Evolutionary conservation across 2,888 invertebrate species (phyloP), one percentile per base, ranked within the genome.

Genomic region (Oxycera nigricornis): DNA sequence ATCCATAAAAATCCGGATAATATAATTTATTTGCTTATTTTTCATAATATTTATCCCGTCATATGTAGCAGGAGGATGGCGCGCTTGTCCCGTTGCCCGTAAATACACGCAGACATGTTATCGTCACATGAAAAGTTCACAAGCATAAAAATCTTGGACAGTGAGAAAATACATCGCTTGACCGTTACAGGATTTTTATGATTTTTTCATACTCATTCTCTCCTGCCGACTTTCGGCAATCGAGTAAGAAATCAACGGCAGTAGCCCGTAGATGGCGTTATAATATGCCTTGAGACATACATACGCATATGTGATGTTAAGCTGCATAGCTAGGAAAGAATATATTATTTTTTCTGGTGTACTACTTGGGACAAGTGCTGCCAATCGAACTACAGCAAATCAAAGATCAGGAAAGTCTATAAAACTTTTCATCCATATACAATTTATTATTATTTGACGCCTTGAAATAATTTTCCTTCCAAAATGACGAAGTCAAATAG

Each of bases 21-120:
- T 74, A 76, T 76, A 74, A 76, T 76, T 76, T 76, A 76, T 76
- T 76, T 76, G 76, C 76, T 76, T 76, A 76, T 76, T 76, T 76
- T 76, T 76, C 76, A 76, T 76, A 76, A 76, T 76, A 76, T 76
- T 76, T 76, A 76, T 76, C 76, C 73, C 65, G 41, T 65, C 52
- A 74, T 72, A 74, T 76, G 76, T 24, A 17, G 55, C 24, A 55
- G 20, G 11, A 55, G 22, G 17, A 22, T 55, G 55, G 20, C 22
- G 55, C 52, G 73, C 73, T 73, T 62, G 41, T 65, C 14, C 65
- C n/a, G 7, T 7, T 65, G 70, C 28, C 70, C 70, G 22, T 74
- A 76, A 76, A 76, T 57, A 72, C 52, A 61, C 52, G 67, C 55
- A 17, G 30, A 41, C 65, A 65, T 65, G 1, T 20, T n/a, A n/a